Percentiles rank a stretch among this genome's conserved stretches.
Conservation (phyloP, 64 coral and sea anemone genomes). For the Pocillopora verrucosa region DNA sequence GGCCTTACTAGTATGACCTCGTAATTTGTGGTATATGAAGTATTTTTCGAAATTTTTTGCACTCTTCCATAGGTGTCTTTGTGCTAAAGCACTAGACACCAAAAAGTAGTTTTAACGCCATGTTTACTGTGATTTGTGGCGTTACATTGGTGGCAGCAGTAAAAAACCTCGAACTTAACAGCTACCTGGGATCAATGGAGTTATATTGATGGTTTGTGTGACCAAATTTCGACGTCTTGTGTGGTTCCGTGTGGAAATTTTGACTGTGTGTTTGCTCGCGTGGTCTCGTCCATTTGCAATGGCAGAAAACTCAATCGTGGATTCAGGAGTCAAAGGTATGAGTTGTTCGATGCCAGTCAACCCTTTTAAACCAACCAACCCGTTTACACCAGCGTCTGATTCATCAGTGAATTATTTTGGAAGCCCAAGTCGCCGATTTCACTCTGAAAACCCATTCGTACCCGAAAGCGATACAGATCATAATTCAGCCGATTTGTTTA, state of each 20-base stretch:
- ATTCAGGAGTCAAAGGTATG: background rate
- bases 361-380: conserved; percentile 1
- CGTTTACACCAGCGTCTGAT: background rate
- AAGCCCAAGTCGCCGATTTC: background rate
- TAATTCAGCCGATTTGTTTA: background rate
- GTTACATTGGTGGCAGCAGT: conserved; percentile 21
- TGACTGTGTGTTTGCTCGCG: background rate
- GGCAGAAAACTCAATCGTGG: background rate
- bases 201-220: conserved; percentile 9
- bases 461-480: background rate
- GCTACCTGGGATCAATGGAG: background rate
- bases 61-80: too few species aligned
- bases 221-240: background rate
- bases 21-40: too few species aligned
- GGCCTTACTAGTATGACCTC: too few species aligned
- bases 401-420: background rate
- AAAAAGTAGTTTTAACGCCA: too few species aligned
- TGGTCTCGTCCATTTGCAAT: background rate
- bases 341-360: background rate
- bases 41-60: too few species aligned
- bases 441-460: background rate
- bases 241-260: conserved; percentile 1
- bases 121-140: too few species aligned
- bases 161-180: background rate
- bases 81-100: too few species aligned